Conservation (phyloP, 2,113 vertebrate genomes). For the Brachirus orientalis region DNA sequence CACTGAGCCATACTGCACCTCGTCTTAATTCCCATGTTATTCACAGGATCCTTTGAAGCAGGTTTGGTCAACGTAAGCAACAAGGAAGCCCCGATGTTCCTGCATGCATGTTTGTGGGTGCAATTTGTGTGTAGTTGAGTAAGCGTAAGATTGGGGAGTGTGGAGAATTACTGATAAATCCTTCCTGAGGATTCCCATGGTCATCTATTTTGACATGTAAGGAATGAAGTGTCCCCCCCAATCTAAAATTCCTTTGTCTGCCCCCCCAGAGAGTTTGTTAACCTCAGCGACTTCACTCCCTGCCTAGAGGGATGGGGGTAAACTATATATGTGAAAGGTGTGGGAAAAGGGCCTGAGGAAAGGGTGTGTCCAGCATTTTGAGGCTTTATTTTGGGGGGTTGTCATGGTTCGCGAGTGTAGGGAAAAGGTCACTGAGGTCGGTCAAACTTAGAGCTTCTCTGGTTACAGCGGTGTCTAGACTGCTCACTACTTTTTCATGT, state of each 20-base stretch:
- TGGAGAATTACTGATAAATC: slow-evolving; percentile 24
- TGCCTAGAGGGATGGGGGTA: slow-evolving; percentile 1
- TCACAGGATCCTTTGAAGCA: slow-evolving; percentile 34
- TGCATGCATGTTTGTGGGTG: slow-evolving; percentile 15
- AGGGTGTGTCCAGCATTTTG: slow-evolving; percentile 37
- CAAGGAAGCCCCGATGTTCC: background rate
- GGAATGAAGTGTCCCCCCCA: slow-evolving; percentile 21
- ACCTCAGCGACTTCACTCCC: slow-evolving; percentile 31
- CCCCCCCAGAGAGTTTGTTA: slow-evolving; percentile 22
- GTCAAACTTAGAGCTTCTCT: slow-evolving; percentile 14
- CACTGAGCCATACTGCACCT: slow-evolving; percentile 20
- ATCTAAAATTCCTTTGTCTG: slow-evolving; percentile 39
- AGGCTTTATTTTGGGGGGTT: slow-evolving; percentile 8
- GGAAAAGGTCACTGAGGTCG: slow-evolving; percentile 42
- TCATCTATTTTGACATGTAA: slow-evolving; percentile 30
- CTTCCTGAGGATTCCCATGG: slow-evolving; percentile 24
- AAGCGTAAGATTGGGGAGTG: background rate
- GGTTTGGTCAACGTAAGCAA: slow-evolving; percentile 24
- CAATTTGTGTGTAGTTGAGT: slow-evolving; percentile 12
- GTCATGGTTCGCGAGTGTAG: slow-evolving; percentile 31
- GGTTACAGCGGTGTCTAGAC: slow-evolving; percentile 41
- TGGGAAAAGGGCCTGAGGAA: slow-evolving; percentile 30
- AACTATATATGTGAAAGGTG: slow-evolving; percentile 56
- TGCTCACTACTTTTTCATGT: background rate
- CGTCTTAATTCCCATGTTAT: slow-evolving; percentile 1